phyloP scores from a whole-genome alignment of 2,113 vertebrate species.

The Anolis sagrei region DNA sequence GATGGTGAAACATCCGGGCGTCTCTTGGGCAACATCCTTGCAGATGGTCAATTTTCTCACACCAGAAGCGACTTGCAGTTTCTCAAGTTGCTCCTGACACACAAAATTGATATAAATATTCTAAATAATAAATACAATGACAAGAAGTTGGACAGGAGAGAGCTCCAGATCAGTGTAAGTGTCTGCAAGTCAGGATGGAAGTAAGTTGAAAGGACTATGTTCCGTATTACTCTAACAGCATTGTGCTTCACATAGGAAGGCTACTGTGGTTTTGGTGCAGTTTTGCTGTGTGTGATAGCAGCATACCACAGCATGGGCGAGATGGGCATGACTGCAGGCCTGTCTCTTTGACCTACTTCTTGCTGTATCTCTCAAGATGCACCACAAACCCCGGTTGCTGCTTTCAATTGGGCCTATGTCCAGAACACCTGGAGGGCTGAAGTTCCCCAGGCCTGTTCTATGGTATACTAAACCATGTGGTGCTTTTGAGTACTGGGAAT shows the following conservation, averaged over 20 bases:
- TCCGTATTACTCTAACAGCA: neutral
- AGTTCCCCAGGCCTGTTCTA: no score
- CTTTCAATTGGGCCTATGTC: no score
- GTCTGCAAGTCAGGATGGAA: neutral
- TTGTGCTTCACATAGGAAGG: neutral
- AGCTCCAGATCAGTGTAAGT: neutral
- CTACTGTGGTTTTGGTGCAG: neutral
- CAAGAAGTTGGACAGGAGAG: neutral
- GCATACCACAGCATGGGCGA: neutral
- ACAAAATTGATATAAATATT: no score
- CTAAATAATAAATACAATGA: neutral
- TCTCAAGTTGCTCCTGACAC: no score
- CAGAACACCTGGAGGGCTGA: no score
- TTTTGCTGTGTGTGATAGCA: neutral
- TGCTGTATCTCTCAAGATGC: neutral
- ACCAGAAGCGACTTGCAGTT: no score
- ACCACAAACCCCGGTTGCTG: neutral
- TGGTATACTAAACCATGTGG: no score
- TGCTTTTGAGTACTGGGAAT: no score
- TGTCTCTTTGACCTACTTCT: neutral
- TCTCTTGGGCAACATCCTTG: no score
- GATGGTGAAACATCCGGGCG: no score
- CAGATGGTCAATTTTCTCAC: no score
- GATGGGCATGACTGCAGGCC: neutral
- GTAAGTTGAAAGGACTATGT: neutral